phyloP scores from a whole-genome alignment of 2,797 vertebrate genomes.

The Melopsittacus undulatus region DNA sequence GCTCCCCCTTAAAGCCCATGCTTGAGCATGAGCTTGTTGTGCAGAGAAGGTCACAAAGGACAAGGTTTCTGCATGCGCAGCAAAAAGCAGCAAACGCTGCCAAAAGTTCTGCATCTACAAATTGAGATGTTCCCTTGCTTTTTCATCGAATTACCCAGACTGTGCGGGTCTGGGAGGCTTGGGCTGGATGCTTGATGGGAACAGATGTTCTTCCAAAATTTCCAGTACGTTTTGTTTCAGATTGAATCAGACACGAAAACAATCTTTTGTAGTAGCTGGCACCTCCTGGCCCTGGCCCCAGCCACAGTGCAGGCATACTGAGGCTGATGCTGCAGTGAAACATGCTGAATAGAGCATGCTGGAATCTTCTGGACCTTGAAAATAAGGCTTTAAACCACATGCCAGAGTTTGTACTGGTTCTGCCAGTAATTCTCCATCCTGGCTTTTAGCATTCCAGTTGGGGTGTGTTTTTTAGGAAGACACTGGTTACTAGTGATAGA shows the following conservation, averaged over 20 bases:
- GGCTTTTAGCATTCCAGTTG: neutral
- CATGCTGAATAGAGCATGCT: neutral
- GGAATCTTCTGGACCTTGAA: conserved; percentile 19
- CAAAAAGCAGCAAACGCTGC: neutral
- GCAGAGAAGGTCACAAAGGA: neutral
- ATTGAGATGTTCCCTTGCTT: neutral
- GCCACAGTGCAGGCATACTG: neutral
- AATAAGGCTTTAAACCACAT: neutral
- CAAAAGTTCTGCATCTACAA: neutral
- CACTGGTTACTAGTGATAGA: neutral
- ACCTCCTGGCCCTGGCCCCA: conserved; percentile 15
- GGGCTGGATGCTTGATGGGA: neutral
- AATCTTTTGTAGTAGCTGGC: conserved; percentile 28
- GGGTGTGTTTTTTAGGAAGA: neutral
- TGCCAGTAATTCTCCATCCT: conserved; percentile 5
- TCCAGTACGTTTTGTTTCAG: conserved; percentile 29
- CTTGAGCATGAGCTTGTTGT: neutral
- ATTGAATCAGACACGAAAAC: neutral
- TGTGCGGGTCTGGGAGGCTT: neutral
- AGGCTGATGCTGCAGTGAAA: conserved; percentile 9
- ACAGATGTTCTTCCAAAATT: conserved; percentile 52
- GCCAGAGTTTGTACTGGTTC: neutral
- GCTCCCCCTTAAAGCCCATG: neutral
- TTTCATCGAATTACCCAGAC: neutral
- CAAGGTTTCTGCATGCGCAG: neutral